Conservation (phyloP, 2,113 vertebrate genomes). For the Epinephelus fuscoguttatus region DNA sequence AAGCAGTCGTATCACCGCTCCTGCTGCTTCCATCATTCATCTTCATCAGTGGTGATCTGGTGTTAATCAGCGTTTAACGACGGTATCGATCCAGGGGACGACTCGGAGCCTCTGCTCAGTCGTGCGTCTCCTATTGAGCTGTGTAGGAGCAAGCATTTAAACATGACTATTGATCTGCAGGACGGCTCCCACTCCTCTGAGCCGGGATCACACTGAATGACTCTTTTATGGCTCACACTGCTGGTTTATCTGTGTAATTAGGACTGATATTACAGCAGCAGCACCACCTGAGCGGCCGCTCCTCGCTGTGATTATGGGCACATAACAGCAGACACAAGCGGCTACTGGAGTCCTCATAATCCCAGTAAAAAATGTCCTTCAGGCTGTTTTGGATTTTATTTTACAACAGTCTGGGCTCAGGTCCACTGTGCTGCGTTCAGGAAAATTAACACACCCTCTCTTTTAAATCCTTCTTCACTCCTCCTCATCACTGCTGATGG, state of each 20-base stretch:
- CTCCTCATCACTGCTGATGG: neutral
- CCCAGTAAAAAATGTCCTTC: constrained; percentile 46
- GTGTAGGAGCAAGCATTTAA: constrained; percentile 46
- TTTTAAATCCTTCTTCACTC: neutral
- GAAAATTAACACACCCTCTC: neutral
- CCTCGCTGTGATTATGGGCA: constrained; percentile 1
- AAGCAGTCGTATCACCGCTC: constrained; percentile 1
- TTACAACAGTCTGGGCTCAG: neutral
- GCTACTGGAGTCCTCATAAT: constrained; percentile 4
- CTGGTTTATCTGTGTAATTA: constrained; percentile 46
- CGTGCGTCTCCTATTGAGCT: constrained; percentile 25
- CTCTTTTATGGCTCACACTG: constrained; percentile 9
- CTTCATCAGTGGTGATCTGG: constrained; percentile 37
- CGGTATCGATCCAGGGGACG: constrained; percentile 30
- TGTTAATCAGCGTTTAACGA: constrained; percentile 51
- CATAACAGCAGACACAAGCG: neutral
- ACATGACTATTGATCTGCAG: constrained; percentile 49
- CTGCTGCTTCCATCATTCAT: constrained; percentile 22
- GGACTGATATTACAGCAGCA: constrained; percentile 23
- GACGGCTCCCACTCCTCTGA: constrained; percentile 5
- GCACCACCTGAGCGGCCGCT: constrained; percentile 9
- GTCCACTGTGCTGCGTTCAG: constrained; percentile 3
- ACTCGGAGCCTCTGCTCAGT: constrained; percentile 12
- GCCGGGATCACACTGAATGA: neutral
- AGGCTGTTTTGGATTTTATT: constrained; percentile 32